Evolutionary conservation across 2,113 vertebrate genomes (phyloP).

Genomic region (Hippocampus zosterae): DNA sequence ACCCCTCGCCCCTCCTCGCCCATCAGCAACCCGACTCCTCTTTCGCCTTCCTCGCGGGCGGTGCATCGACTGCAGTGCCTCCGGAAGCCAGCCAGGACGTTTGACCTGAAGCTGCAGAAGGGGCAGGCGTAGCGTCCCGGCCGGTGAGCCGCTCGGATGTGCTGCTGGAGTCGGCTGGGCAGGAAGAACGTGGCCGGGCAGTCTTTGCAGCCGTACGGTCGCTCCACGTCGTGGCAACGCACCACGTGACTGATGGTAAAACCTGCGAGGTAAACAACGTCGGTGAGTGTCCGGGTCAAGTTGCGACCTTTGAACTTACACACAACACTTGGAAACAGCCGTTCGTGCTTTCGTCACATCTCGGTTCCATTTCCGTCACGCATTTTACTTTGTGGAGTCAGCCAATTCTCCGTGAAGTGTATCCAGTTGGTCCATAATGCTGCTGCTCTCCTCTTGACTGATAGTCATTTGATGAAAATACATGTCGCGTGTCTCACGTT

Average conservation of each 20-base stretch:
- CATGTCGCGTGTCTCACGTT: no score
- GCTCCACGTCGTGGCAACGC: slow-evolving; percentile 45
- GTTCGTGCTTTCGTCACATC: no score
- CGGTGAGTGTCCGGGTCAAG: background rate
- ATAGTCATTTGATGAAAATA: no score
- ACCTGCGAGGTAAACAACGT: slow-evolving; percentile 21
- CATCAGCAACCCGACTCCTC: background rate
- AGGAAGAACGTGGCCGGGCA: slow-evolving; percentile 53
- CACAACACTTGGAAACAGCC: no score
- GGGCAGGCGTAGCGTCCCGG: slow-evolving; percentile 60
- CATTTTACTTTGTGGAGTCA: no score
- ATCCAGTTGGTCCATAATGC: no score
- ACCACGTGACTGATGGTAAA: slow-evolving; percentile 57
- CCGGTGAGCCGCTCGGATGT: slow-evolving; percentile 38
- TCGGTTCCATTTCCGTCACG: no score
- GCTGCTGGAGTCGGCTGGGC: slow-evolving; percentile 56
- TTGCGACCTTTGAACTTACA: background rate
- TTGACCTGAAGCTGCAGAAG: slow-evolving; percentile 61
- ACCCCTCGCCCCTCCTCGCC: background rate
- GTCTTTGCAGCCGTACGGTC: slow-evolving; percentile 38
- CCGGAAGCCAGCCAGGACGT: slow-evolving; percentile 49
- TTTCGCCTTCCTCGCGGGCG: slow-evolving; percentile 35
- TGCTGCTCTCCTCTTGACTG: no score
- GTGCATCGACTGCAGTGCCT: slow-evolving; percentile 62
- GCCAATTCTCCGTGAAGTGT: no score